Evolutionary conservation across 2,797 vertebrate genomes (phyloP).

Genomic region (Tragelaphus eurycerus): DNA sequence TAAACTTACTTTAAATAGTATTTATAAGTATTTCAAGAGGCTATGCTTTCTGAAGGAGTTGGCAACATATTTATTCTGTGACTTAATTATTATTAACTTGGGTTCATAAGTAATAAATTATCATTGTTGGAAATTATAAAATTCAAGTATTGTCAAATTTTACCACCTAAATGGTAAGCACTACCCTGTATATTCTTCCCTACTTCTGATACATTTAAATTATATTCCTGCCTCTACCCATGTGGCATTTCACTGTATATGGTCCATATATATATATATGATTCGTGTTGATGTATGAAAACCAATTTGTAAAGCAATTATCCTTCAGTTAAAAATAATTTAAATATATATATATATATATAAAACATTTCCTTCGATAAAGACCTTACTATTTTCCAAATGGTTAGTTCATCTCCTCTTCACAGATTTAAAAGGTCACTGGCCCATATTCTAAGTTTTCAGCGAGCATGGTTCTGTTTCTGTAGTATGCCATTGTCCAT

Average conservation of each 20-base stretch:
- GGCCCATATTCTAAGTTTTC: neutral
- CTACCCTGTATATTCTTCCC: neutral
- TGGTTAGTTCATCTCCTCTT: neutral
- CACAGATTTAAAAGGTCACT: neutral
- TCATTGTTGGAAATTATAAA: constrained; percentile 28
- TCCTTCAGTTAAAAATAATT: neutral
- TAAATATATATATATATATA: neutral
- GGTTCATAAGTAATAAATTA: constrained; percentile 1
- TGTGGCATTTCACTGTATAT: neutral
- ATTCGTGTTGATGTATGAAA: neutral
- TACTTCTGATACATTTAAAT: neutral
- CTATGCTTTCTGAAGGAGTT: constrained; percentile 18
- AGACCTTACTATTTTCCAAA: neutral
- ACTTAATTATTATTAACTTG: constrained; percentile 25
- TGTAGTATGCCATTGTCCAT: neutral
- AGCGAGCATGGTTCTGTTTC: neutral
- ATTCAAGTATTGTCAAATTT: neutral
- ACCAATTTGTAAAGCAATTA: neutral
- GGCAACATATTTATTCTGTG: constrained; percentile 33
- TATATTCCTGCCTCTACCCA: neutral
- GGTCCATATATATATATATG: neutral
- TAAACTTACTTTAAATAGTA: neutral
- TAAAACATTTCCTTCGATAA: neutral
- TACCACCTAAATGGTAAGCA: neutral
- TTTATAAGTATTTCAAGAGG: constrained; percentile 30